These are phyloP conservation scores for Acromyrmex echinatior DNA, from an alignment of 1,140 invertebrate genomes.

Conservation along the genomic window DNA sequence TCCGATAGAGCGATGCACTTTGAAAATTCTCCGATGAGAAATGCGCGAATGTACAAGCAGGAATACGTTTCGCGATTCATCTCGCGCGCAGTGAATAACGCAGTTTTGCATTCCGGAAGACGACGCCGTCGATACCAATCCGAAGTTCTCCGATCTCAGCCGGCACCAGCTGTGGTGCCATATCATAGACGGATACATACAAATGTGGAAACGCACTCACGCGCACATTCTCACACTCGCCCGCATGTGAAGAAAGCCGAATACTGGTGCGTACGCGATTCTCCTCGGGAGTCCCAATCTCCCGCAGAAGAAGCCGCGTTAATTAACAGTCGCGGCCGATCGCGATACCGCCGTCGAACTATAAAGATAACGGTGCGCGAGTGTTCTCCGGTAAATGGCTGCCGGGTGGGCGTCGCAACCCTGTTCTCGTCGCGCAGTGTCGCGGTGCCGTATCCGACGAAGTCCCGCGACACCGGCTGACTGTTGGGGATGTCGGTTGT, in stretches of 20 bases:
- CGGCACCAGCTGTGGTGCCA: conserved; percentile 6
- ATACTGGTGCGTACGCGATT: conserved; percentile 15
- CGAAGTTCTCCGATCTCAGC: conserved; percentile 39
- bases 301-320: conserved; percentile 70
- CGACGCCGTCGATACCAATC: conserved; percentile 41
- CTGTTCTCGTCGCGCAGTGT: conserved; percentile 58
- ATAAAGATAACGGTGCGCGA: conserved; percentile 74
- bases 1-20: neutral
- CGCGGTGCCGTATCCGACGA: conserved; percentile 68
- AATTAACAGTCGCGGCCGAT: conserved; percentile 73
- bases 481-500: conserved; percentile 69
- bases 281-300: conserved; percentile 7
- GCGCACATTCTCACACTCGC: neutral
- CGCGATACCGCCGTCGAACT: conserved; percentile 71
- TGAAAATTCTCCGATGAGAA: conserved; percentile 21
- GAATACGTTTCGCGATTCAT: conserved; percentile 24
- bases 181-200: neutral
- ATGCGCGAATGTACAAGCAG: neutral
- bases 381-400: conserved; percentile 45
- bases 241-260: neutral
- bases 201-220: neutral
- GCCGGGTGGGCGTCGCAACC: conserved; percentile 59
- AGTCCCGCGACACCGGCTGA: conserved; percentile 70
- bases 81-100: conserved; percentile 38
- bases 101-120: conserved; percentile 33